Evolutionary conservation across 2,797 vertebrate species (phyloP), one percentile per base, ranked within the genome.

Genomic region (Sciurus carolinensis): DNA sequence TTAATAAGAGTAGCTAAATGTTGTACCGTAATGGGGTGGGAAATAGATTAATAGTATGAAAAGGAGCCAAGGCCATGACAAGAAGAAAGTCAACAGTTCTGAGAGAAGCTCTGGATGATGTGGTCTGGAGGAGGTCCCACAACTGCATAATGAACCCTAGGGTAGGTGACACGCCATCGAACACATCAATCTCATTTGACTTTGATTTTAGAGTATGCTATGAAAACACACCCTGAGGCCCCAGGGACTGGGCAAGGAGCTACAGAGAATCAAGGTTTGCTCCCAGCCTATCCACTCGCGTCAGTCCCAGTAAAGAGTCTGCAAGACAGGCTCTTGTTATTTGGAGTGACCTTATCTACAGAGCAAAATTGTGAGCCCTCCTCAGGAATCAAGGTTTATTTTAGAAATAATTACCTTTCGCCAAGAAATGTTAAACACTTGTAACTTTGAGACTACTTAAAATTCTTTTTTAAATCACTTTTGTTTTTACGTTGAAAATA

Each of bases 311-410:
- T 18, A 54, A 39, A 39, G 14, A 84, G 64, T 59, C 1, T 7
- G 7, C 52, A 76, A 18, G 42, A 54, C 0, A 0, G 0, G 15
- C 42, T 75, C 76, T 36, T 33, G 12, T 20, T 18, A 5, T n/a
- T 42, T 8, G 79, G 17, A 18, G 15, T 4, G 36, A 85, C 50
- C 12, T 44, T 39, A 75, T 9, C 47, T 44, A 47, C 44, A 59
- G 18, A 30, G 24, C 36, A 50, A 9, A 18, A 1, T 11, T 13
- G 7, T 36, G 77, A 50, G 67, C 42, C 44, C 30, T 50, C 57
- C 59, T 36, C 33, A 28, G 10, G 44, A 85, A 15, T 33, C 73
- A 66, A 17, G 14, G 36, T 39, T 69, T 95, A 76, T 52, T 92
- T 82, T 62, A 42, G 77, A 76, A 82, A 69, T 28, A 87, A 87